Base-by-base conservation (phyloP, 1,140 invertebrate genomes). In the Plectrocnemia conspersa region DNA sequence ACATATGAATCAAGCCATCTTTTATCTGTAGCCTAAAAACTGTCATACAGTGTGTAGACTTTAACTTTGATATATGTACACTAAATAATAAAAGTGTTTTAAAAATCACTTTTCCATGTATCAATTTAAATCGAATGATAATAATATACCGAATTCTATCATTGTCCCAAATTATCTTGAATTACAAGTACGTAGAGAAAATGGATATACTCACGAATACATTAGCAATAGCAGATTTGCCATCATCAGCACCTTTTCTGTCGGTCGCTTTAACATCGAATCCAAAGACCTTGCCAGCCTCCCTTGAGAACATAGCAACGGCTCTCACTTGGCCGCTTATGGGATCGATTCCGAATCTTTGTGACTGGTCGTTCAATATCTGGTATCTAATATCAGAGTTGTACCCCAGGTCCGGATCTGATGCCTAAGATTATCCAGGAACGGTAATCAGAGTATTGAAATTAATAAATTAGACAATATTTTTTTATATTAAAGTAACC, bases 241-340 rank as follows among this genome's bases (percentile, higher is more conserved):
- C 89, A 64, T 87, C 83, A 59, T 88, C 82, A 27, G 83, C 82
- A 0, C 89, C 89, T 36, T 74, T 65, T 52, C 81, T 79, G 65
- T 93, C 89, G 0, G 86, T 90, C 3, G 89, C 89, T 70, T 89
- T 89, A n/a, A 92, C 88, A 71, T 91, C 88, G 64, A 91, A 91
- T 2, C 86, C 86, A 64, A 86, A 91, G 27, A 91, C 83, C 54
- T 80, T 75, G 2, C 86, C 86, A 11, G 81, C 82, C 44, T 88
- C 83, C 25, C 79, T 71, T 1, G 74, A 67, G 54, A 86, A 82
- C 24, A 81, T 79, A 3, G 78, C 77, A 15, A 88, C 77, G 0
- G 85, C 79, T n/a, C 85, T 75, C 13, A 92, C 82, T 61, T 84
- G 80, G 4, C 88, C 89, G 16, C 77, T 83, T 0, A 82, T 64